phyloP scores from a whole-genome alignment of 2,797 vertebrate species.

The Podarcis lilfordi region DNA sequence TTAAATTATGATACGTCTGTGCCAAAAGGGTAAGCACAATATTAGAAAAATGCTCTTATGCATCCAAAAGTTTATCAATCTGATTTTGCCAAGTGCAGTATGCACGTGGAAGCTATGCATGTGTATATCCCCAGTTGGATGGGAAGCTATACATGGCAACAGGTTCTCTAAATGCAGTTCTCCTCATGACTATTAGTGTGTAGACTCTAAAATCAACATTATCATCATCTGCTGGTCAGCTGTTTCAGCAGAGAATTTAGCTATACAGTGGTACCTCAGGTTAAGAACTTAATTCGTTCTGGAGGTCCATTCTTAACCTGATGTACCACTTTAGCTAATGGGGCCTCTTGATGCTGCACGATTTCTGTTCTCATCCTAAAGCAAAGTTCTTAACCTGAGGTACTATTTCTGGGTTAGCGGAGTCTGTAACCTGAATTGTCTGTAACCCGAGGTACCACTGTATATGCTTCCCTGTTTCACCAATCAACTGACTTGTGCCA shows the following conservation, averaged over 20 bases:
- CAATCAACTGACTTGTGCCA: neutral
- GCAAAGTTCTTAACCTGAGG: no score
- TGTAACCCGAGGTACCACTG: no score
- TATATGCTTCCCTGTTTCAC: neutral
- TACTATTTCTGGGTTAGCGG: no score
- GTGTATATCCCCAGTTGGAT: neutral
- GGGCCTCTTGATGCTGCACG: no score
- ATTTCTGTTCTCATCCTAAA: no score
- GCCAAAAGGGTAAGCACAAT: neutral
- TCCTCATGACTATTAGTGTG: neutral
- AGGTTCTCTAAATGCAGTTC: no score
- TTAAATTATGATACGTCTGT: neutral
- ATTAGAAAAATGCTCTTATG: neutral
- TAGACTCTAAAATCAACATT: neutral
- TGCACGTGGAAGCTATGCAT: neutral
- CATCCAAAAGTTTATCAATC: neutral
- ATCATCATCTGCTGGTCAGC: neutral
- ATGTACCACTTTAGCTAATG: no score
- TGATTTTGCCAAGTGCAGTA: neutral
- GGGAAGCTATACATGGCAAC: neutral
- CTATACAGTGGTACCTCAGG: neutral
- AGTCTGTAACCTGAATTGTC: no score
- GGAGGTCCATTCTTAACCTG: no score
- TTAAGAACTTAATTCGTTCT: no score
- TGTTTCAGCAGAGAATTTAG: neutral